Conservation (phyloP, 2,797 vertebrate species). For the Coracias cyanogaster region DNA sequence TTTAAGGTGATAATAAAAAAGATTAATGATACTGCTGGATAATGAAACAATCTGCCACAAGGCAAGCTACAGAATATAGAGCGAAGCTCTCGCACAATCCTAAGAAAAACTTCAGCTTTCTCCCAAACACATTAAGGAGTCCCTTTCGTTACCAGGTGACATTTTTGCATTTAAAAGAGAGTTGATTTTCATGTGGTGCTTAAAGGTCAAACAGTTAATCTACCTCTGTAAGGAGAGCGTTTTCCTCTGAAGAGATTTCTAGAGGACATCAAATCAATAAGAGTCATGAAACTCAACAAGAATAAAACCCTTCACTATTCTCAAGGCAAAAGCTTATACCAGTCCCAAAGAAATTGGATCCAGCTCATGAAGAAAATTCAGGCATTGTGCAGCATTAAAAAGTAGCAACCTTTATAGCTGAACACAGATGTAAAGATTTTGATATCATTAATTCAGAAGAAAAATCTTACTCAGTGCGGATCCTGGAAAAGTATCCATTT, state of each 20-base stretch:
- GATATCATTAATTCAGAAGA: neutral
- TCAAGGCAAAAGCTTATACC: constrained; percentile 11
- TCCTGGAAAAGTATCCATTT: neutral
- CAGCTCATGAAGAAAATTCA: neutral
- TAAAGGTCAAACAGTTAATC: constrained; percentile 75
- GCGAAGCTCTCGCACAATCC: constrained; percentile 30
- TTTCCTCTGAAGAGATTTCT: constrained; percentile 70
- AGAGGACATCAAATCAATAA: constrained; percentile 69
- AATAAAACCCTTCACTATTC: constrained; percentile 35
- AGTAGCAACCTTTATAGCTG: neutral
- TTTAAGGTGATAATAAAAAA: constrained; percentile 85
- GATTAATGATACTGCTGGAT: constrained; percentile 80
- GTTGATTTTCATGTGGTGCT: constrained; percentile 67
- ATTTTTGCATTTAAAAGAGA: constrained; percentile 67
- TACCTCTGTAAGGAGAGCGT: constrained; percentile 10
- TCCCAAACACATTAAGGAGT: constrained; percentile 57
- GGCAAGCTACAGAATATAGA: constrained; percentile 77
- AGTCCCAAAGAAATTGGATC: neutral
- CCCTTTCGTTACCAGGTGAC: constrained; percentile 58
- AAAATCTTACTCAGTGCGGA: neutral
- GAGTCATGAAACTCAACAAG: constrained; percentile 51
- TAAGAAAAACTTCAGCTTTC: constrained; percentile 43
- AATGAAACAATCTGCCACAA: constrained; percentile 83
- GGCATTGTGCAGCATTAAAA: neutral
- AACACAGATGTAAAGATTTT: neutral